Evolutionary conservation across 2,797 vertebrate genomes (phyloP), one percentile per base, ranked within the genome.

Genomic region (Poeciliopsis turneri): DNA sequence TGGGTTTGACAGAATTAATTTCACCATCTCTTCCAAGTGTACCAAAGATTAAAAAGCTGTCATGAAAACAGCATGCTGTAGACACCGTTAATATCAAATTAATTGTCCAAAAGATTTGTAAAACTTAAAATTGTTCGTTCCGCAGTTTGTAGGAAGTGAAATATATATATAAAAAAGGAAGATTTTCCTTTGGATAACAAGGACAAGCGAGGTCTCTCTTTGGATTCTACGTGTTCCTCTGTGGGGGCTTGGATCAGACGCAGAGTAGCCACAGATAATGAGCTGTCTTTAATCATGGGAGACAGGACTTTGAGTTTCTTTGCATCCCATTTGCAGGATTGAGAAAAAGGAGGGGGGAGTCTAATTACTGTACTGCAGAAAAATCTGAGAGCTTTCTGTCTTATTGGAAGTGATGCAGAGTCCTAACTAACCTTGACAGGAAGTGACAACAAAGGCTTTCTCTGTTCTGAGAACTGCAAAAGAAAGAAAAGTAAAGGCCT

Each of bases 251-350:
- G 96, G 97, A 97, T 97, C 97, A 97, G 97, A 96, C 95, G 95
- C 93, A 95, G 97, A 97, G 95, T 95, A 96, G 97, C 96, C 96
- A 95, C 96, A 96, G 96, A 97, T 97, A 98, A 98, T 97, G 97
- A 98, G 97, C 96, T 96, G 95, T 96, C 96, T 98, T 98, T 99
- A 98, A 99, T 98, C 97, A 98, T 91, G 90, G 96, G 95, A 96
- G 96, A 95, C 95, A 95, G 95, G 96, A 95, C 97, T 97, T 97
- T 97, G 96, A 97, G 96, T 96, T 96, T 95, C 97, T 97, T 97
- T 97, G 97, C 97, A 97, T 97, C 92, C 90, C 96, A 97, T 97
- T 97, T 98, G 96, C 96, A 95, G 95, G 93, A 95, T 95, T 94
- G 95, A 78, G 95, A 95, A 95, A 95, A 95, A 94, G 87, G 94